Evolutionary conservation across 2,113 vertebrate genomes (phyloP), one percentile per base, ranked within the genome.

Genomic region (Narcine bancroftii): DNA sequence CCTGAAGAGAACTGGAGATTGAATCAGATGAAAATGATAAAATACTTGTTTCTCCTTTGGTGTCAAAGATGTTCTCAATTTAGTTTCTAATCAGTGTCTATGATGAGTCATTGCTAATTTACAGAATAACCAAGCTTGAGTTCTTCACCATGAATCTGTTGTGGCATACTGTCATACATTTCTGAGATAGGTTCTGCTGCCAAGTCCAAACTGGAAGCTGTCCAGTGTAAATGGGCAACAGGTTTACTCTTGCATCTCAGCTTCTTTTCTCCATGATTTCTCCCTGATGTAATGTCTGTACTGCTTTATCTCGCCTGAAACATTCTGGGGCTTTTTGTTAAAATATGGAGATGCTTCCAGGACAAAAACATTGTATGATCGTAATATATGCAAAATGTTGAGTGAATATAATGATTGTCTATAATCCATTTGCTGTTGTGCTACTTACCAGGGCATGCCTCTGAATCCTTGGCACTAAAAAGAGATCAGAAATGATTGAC

Each of bases 161-260:
- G 36, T 87, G 81, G 53, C 81, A 87, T 87, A 87, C 56, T 87
- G 50, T 60, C 56, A 87, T 56, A n/a, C 53, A 87, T 53, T 87
- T 87, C 81, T 87, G 53, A 53, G 81, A 87, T 60, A 87, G 53
- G 33, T 60, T 87, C 60, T 60, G 50, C 33, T 87, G 81, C 81
- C 81, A 87, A 87, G 81, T 87, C 81, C 53, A 60, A 87, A 33
- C 81, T 87, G 81, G 81, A 87, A 6, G 50, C 53, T 60, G 81
- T 87, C 81, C 81, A 87, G 81, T 87, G 81, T 56, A 87, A 87
- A 87, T 60, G 81, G 81, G 53, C 81, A 87, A 87, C 81, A 87
- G 81, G 81, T 87, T 87, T 87, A 21, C 29, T 60, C 50, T 56
- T 60, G 81, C 5, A 21, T 60, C 81, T 36, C 11, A 60, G 81